These are phyloP conservation scores for Rhombomys opimus DNA, from an alignment of 2,113 vertebrate species.

Conservation along the genomic window DNA sequence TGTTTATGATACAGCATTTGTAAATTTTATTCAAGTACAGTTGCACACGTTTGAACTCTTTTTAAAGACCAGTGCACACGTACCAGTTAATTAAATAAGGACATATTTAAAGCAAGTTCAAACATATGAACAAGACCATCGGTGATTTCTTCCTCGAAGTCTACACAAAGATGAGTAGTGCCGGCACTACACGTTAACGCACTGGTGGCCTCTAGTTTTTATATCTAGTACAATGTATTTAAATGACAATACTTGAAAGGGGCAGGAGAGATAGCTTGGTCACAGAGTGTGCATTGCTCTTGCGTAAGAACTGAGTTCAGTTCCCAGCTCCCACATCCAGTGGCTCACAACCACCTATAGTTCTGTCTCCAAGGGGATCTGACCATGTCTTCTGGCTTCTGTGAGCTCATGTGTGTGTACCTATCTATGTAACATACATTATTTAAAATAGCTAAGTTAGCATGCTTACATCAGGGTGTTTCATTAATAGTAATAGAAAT, in stretches of 20 bases:
- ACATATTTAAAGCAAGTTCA: not conserved
- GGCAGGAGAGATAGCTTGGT: too few species aligned
- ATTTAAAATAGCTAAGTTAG: not conserved
- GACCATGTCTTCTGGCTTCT: too few species aligned
- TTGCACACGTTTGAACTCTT: not conserved
- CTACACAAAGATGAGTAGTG: not conserved
- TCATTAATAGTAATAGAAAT: not conserved
- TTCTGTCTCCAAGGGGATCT: too few species aligned
- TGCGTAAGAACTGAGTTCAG: too few species aligned
- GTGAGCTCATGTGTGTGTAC: not conserved
- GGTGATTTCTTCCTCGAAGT: not conserved
- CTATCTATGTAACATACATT: not conserved
- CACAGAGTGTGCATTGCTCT: too few species aligned
- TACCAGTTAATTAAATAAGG: not conserved
- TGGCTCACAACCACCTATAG: too few species aligned
- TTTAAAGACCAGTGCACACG: not conserved
- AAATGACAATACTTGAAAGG: not conserved
- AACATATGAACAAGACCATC: not conserved
- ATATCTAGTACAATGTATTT: not conserved
- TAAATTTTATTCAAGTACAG: not conserved
- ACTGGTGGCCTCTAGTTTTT: not conserved
- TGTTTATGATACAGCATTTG: not conserved
- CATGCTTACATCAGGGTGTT: not conserved
- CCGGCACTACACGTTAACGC: not conserved
- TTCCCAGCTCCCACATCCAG: too few species aligned